A percentile compares a stretch with the other conserved stretches of the same genome.
These are phyloP conservation scores for Spicauda simplicius DNA, from an alignment of 2,888 invertebrate genomes.

Conservation along the genomic window DNA sequence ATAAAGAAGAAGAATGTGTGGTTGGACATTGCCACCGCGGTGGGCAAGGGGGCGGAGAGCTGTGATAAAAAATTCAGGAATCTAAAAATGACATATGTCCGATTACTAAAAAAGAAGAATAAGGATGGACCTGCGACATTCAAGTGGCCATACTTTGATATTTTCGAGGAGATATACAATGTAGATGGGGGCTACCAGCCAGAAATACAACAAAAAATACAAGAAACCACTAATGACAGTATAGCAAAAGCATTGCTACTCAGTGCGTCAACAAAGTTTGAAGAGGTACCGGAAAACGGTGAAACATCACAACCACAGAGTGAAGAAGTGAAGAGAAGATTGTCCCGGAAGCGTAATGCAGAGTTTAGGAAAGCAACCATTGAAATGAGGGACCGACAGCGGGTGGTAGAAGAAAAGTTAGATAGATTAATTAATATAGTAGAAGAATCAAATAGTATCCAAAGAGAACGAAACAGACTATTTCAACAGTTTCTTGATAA, in stretches of 20 bases:
- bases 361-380: slow-evolving; percentile 71
- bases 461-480: slow-evolving; percentile 70
- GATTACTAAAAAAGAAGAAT: slow-evolving; percentile 70
- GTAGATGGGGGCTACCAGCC: slow-evolving; percentile 72
- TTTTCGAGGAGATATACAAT: slow-evolving; percentile 74
- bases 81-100: slow-evolving; percentile 73
- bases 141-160: slow-evolving; percentile 76
- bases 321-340: slow-evolving; percentile 62
- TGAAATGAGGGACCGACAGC: slow-evolving; percentile 75
- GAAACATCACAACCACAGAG: slow-evolving; percentile 57
- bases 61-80: slow-evolving; percentile 80
- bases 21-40: slow-evolving; percentile 65
- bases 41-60: slow-evolving; percentile 70
- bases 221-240: slow-evolving; percentile 63
- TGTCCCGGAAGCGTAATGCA: slow-evolving; percentile 61
- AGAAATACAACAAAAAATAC: slow-evolving; percentile 70
- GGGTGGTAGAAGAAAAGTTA: slow-evolving; percentile 73
- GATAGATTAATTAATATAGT: slow-evolving; percentile 77
- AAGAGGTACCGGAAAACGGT: slow-evolving; percentile 54
- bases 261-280: slow-evolving; percentile 55
- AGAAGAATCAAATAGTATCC: slow-evolving; percentile 77
- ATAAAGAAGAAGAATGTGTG: slow-evolving; percentile 77
- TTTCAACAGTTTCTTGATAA: slow-evolving; percentile 74
- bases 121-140: slow-evolving; percentile 60
- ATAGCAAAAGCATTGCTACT: slow-evolving; percentile 68